phyloP scores from a whole-genome alignment of 2,888 invertebrate genomes.

The Coenonympha arcania region DNA sequence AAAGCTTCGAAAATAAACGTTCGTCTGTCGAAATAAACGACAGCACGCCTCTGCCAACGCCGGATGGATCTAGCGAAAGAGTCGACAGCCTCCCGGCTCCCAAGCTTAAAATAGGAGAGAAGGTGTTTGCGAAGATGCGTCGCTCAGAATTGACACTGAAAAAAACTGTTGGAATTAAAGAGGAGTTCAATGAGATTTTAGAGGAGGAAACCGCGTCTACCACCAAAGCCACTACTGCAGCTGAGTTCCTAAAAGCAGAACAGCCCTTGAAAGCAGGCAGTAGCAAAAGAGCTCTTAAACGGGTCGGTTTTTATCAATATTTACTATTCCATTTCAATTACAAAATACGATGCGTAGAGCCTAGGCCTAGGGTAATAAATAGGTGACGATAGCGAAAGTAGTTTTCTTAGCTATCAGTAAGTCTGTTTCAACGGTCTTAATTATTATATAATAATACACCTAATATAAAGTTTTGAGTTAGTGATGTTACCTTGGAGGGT shows the following conservation, averaged over 20 bases:
- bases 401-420: too few relatives aligned
- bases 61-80: slow-evolving; percentile 46
- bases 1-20: slow-evolving; percentile 53
- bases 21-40: slow-evolving; percentile 46
- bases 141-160: slow-evolving; percentile 32
- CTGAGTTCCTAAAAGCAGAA: slow-evolving; percentile 21
- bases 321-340: too few relatives aligned
- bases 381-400: too few relatives aligned
- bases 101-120: slow-evolving; percentile 36
- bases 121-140: slow-evolving; percentile 24
- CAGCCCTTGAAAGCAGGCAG: slow-evolving; percentile 6
- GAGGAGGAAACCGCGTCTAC: slow-evolving; percentile 31
- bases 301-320: slow-evolving; percentile 48
- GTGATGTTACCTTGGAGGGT: too few relatives aligned
- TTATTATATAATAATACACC: too few relatives aligned
- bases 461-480: too few relatives aligned
- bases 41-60: slow-evolving; percentile 45
- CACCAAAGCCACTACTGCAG: slow-evolving; percentile 27
- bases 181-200: slow-evolving; percentile 42
- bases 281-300: slow-evolving; percentile 53
- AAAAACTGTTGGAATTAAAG: slow-evolving; percentile 49
- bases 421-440: too few relatives aligned
- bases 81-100: slow-evolving; percentile 31
- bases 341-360: too few relatives aligned
- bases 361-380: too few relatives aligned